phyloP scores from a whole-genome alignment of 2,113 vertebrate genomes.

The Hemiprocne comata region DNA sequence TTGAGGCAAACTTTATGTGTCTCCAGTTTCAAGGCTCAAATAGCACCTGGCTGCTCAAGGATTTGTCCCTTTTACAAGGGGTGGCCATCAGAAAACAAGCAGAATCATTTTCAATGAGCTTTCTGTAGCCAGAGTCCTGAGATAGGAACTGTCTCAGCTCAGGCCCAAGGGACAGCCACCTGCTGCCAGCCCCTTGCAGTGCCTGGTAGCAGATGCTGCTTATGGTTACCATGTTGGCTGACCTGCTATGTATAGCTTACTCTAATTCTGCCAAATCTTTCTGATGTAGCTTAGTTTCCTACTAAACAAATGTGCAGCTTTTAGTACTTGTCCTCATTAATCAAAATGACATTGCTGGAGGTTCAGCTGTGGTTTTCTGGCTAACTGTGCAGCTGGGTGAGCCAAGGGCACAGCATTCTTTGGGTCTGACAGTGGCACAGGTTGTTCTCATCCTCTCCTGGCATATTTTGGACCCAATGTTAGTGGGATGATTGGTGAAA shows the following conservation, averaged over 20 bases:
- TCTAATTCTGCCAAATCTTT: not conserved
- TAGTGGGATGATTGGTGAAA: not conserved
- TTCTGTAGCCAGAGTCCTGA: not conserved
- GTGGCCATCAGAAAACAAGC: not conserved
- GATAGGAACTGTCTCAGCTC: not conserved
- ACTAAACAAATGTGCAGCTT: not conserved
- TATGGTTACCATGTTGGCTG: not conserved
- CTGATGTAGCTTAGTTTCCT: not conserved
- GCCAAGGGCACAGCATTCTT: not conserved
- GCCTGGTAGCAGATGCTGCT: not conserved
- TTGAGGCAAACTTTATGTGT: not conserved
- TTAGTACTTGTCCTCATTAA: not conserved
- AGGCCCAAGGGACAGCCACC: not conserved
- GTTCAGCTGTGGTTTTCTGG: not conserved
- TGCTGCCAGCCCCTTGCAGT: not conserved
- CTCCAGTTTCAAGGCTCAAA: not conserved
- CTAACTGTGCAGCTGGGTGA: not conserved
- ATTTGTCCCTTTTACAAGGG: not conserved
- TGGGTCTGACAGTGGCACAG: not conserved
- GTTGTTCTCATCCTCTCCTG: not conserved
- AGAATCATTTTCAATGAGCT: not conserved
- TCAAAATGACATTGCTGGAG: not conserved
- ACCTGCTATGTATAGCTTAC: not conserved
- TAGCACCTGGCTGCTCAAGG: not conserved
- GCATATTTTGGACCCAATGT: not conserved